phyloP scores from a whole-genome alignment of 2,797 vertebrate genomes.

The Eulemur mongoz region DNA sequence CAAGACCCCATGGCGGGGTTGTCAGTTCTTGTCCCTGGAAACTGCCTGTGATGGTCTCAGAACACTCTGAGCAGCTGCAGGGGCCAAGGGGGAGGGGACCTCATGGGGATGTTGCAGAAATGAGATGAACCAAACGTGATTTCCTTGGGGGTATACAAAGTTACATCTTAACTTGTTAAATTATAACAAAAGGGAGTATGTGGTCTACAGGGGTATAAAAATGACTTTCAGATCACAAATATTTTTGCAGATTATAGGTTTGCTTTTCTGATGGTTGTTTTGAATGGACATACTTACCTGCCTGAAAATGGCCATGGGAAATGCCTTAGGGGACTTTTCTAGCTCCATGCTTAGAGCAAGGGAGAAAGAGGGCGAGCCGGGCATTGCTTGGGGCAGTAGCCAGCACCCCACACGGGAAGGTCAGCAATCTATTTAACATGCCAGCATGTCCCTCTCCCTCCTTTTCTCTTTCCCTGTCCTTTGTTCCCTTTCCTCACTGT shows the following conservation, averaged over 20 bases:
- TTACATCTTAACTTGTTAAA: background rate
- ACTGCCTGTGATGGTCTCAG: background rate
- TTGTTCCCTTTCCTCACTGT: background rate
- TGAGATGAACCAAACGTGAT: background rate
- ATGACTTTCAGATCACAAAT: background rate
- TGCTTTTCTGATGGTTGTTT: background rate
- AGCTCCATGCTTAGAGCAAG: background rate
- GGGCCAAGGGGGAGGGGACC: background rate
- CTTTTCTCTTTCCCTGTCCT: background rate
- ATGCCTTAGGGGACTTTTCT: background rate
- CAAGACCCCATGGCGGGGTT: background rate
- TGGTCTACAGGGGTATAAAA: background rate
- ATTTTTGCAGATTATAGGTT: background rate
- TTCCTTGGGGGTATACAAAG: background rate
- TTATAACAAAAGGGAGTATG: background rate
- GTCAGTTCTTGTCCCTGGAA: background rate
- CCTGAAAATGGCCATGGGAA: background rate
- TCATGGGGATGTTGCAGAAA: background rate
- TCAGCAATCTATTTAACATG: background rate
- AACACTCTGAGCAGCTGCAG: background rate
- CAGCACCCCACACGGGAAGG: fast-evolving
- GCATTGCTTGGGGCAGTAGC: background rate
- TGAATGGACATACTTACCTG: background rate
- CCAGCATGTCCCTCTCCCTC: background rate
- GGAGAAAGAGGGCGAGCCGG: background rate